Base-by-base conservation (phyloP, 2,797 vertebrate genomes). In the Sparidentex hasta region DNA sequence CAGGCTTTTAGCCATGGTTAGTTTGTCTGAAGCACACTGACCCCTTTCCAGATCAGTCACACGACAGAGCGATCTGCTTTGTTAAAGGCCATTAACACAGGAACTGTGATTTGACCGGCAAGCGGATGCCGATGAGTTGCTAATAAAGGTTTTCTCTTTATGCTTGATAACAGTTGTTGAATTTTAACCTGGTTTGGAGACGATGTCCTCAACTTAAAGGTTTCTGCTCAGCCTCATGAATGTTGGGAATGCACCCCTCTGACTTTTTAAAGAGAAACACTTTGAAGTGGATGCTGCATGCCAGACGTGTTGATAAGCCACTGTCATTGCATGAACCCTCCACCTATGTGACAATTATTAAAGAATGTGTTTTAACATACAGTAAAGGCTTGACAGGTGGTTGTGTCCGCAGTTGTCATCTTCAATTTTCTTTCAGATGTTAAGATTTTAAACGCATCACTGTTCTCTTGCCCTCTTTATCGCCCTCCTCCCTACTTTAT, bases 401-500 rank as follows among this genome's bases (percentile, higher is more conserved):
- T 81, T 78, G 51, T 79, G 58, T 55, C 72, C 81, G 78, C 50
- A 78, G 78, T 25, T 87, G 11, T 88, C 41, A 67, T 73, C 47
- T 56, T 82, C 56, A 66, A 75, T 71, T 71, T 51, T 76, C 65
- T 65, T 75, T 65, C 47, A 83, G 59, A 78, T 84, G 68, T 82
- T 41, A 69, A 74, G 62, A 66, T 85, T 71, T 88, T 90, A 88
- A 88, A 91, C 76, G 52, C 67, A 48, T 80, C 75, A 74, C 48
- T 93, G 84, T 88, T 88, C 79, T 92, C 78, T 92, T 77, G 72
- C 74, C 80, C 89, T 89, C 80, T 90, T 81, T 83, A 86, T 90
- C 88, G 87, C 91, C 83, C 80, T 91, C 81, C 84, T 93, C 92
- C 86, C 86, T 86, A 72, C 84, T 89, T 94, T 93, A 68, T 91